phyloP scores from a whole-genome alignment of 2,113 vertebrate genomes.

The Australoheros scitulus region DNA sequence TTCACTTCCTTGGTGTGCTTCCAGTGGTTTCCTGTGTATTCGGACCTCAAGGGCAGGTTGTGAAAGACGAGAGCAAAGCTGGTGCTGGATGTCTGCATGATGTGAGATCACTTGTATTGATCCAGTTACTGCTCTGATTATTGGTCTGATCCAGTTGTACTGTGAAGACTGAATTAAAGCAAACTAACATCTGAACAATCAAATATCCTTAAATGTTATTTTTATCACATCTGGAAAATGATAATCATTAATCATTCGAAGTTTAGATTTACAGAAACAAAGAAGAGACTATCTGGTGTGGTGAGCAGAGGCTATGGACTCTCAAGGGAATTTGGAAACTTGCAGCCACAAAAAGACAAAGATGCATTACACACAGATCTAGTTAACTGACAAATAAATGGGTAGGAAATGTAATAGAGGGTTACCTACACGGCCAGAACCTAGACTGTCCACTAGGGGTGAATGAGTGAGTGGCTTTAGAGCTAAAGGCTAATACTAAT shows the following conservation, averaged over 20 bases:
- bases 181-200: not conserved
- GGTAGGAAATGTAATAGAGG: not conserved
- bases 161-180: not conserved
- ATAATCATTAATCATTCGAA: not conserved
- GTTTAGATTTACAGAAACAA: constrained; percentile 2
- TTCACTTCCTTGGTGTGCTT: constrained; percentile 10
- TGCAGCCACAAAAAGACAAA: not conserved
- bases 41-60: not conserved
- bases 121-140: not conserved
- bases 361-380: too few species aligned
- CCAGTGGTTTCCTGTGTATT: constrained; percentile 9
- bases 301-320: not conserved
- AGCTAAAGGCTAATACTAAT: not conserved
- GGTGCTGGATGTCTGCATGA: constrained; percentile 1
- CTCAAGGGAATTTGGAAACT: not conserved
- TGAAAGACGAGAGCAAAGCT: constrained; percentile 10
- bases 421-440: not conserved
- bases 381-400: not conserved
- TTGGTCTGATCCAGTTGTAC: not conserved
- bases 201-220: not conserved
- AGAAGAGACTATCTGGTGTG: not conserved
- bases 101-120: constrained; percentile 10
- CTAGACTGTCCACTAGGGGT: not conserved
- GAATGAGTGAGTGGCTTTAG: not conserved
- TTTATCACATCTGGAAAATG: not conserved